phyloP scores from a whole-genome alignment of 2,113 vertebrate genomes.

The Hystrix cristata region DNA sequence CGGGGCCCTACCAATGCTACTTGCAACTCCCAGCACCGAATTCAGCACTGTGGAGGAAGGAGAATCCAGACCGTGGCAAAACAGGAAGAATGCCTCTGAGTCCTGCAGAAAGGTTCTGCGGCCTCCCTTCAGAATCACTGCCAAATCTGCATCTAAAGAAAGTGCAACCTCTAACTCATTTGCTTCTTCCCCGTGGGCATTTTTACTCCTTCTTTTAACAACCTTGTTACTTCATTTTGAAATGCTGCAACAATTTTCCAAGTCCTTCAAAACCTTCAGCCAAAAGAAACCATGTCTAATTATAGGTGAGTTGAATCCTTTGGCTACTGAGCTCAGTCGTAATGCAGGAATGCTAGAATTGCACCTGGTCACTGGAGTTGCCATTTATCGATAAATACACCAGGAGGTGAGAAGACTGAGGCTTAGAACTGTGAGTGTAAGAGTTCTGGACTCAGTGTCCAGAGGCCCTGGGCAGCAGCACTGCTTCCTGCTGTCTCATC shows the following conservation, averaged over 20 bases:
- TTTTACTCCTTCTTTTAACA: conserved; percentile 15
- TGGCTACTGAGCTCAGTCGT: background rate
- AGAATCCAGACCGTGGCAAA: background rate
- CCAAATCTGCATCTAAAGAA: background rate
- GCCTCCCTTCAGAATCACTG: background rate
- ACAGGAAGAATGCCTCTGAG: background rate
- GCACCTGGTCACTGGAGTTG: background rate
- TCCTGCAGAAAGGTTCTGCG: background rate
- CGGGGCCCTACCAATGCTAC: background rate
- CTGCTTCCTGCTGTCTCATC: background rate
- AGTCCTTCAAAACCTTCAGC: conserved; percentile 14
- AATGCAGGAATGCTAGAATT: background rate
- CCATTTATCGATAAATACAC: background rate
- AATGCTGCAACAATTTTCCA: background rate
- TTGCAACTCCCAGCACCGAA: background rate
- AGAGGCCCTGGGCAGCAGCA: background rate
- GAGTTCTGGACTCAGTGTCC: background rate
- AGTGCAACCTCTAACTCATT: background rate
- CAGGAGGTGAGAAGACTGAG: background rate
- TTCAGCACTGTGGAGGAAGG: background rate
- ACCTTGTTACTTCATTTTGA: conserved; percentile 31
- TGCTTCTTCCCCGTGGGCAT: background rate
- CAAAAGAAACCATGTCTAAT: background rate
- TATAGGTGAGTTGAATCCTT: background rate
- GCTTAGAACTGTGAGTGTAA: background rate